These are phyloP conservation scores for Lottia gigantea DNA, from an alignment of 2,888 invertebrate genomes.

Conservation along the genomic window DNA sequence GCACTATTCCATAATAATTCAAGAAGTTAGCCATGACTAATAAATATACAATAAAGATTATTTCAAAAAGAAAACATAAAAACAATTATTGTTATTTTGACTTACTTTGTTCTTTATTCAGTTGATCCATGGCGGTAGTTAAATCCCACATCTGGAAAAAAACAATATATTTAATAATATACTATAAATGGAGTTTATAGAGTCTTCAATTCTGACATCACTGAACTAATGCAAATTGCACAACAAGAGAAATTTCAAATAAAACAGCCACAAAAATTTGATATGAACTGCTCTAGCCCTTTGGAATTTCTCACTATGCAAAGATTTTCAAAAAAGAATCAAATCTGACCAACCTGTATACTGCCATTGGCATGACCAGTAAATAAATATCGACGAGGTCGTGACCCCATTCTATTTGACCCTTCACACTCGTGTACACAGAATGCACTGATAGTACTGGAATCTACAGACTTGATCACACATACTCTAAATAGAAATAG, in stretches of 20 bases:
- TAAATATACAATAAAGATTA: no score
- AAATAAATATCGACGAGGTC: conserved; percentile 77
- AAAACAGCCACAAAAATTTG: no score
- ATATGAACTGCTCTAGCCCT: background rate
- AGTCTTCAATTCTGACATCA: no score
- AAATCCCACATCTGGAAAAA: conserved; percentile 89
- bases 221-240: no score
- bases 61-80: background rate
- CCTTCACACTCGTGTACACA: conserved; percentile 98
- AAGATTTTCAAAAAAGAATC: no score
- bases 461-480: conserved; percentile 93
- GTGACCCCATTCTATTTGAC: conserved; percentile 89
- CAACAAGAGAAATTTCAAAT: no score
- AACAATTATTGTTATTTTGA: conserved; percentile 18
- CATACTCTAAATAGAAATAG: conserved; percentile 81
- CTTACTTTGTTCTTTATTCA: conserved; percentile 49
- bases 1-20: no score
- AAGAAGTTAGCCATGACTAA: no score
- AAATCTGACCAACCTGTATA: conserved; percentile 46
- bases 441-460: conserved; percentile 92
- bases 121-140: conserved; percentile 87
- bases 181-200: no score
- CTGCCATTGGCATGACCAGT: conserved; percentile 68
- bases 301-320: background rate
- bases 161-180: background rate